These are phyloP conservation scores for Drosophila borealis DNA, from an alignment of 2,888 invertebrate genomes.

Conservation along the genomic window DNA sequence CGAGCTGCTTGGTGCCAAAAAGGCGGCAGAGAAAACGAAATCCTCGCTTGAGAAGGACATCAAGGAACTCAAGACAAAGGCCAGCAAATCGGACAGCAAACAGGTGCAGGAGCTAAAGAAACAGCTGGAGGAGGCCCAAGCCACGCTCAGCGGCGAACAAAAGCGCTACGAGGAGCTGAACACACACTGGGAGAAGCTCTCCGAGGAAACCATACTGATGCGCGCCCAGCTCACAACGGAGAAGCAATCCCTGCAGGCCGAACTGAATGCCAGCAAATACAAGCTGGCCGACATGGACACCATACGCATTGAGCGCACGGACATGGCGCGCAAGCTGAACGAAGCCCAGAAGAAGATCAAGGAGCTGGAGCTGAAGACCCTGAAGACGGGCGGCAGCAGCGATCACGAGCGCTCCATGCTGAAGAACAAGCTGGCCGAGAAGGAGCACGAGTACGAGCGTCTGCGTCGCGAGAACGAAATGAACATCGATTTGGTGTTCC, in stretches of 20 bases:
- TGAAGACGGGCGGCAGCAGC: slow-evolving; percentile 72
- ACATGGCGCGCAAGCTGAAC: slow-evolving; percentile 77
- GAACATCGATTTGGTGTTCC: slow-evolving; percentile 90
- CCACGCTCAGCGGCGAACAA: slow-evolving; percentile 88
- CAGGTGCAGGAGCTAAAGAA: slow-evolving; percentile 87
- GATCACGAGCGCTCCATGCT: slow-evolving; percentile 89
- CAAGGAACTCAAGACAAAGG: slow-evolving; percentile 90
- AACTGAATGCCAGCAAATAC: slow-evolving; percentile 76
- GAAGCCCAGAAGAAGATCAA: slow-evolving; percentile 81
- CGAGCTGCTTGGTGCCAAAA: slow-evolving; percentile 87
- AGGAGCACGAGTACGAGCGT: slow-evolving; percentile 90
- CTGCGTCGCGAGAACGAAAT: slow-evolving; percentile 89
- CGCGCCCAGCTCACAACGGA: slow-evolving; percentile 93
- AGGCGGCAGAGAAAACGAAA: slow-evolving; percentile 89
- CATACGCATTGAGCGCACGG: slow-evolving; percentile 81
- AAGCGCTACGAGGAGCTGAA: slow-evolving; percentile 92
- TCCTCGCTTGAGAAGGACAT: slow-evolving; percentile 91
- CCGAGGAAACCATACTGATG: slow-evolving; percentile 93
- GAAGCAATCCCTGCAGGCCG: slow-evolving; percentile 90
- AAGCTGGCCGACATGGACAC: slow-evolving; percentile 80
- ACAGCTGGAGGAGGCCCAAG: slow-evolving; percentile 88
- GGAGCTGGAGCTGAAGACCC: slow-evolving; percentile 80
- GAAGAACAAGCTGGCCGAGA: slow-evolving; percentile 90
- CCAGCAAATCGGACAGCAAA: slow-evolving; percentile 87
- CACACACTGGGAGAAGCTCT: slow-evolving; percentile 92